A percentile compares a stretch with the other conserved stretches of the same genome.
Evolutionary conservation across 2,888 invertebrate species (phyloP).

Genomic region (Dasysyrphus albostriatus): DNA sequence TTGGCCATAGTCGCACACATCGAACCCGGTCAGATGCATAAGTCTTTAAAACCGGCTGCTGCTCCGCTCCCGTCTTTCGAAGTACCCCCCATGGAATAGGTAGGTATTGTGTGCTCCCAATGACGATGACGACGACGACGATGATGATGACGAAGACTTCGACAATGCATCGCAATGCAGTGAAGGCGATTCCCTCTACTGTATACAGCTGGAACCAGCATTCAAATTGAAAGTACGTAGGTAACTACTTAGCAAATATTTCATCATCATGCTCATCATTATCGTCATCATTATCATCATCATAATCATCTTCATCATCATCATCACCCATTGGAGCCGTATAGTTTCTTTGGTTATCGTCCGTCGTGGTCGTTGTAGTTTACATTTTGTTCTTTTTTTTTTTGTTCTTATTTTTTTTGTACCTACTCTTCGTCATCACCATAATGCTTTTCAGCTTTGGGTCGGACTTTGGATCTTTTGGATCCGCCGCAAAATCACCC

Average conservation of each 20-base stretch:
- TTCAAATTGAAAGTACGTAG: conserved; percentile 20
- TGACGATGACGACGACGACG: conserved; percentile 52
- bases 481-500: conserved; percentile 28
- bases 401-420: not conserved
- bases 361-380: conserved; percentile 32
- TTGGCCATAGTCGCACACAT: conserved; percentile 62
- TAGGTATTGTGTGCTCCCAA: conserved; percentile 43
- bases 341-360: conserved; percentile 43
- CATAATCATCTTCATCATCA: conserved; percentile 12
- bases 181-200: conserved; percentile 58
- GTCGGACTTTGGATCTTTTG: conserved; percentile 70
- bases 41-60: conserved; percentile 30
- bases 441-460: conserved; percentile 34
- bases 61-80: not conserved
- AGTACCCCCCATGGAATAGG: not conserved
- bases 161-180: conserved; percentile 60
- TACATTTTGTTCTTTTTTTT: not conserved
- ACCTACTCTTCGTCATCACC: conserved; percentile 70
- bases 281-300: conserved; percentile 4
- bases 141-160: conserved; percentile 55
- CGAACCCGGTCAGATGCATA: conserved; percentile 64
- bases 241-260: conserved; percentile 72
- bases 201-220: conserved; percentile 22
- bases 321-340: conserved; percentile 39
- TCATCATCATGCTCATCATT: conserved; percentile 64